These are phyloP conservation scores for Nasonia giraulti DNA, from an alignment of 1,140 invertebrate species.

Conservation along the genomic window DNA sequence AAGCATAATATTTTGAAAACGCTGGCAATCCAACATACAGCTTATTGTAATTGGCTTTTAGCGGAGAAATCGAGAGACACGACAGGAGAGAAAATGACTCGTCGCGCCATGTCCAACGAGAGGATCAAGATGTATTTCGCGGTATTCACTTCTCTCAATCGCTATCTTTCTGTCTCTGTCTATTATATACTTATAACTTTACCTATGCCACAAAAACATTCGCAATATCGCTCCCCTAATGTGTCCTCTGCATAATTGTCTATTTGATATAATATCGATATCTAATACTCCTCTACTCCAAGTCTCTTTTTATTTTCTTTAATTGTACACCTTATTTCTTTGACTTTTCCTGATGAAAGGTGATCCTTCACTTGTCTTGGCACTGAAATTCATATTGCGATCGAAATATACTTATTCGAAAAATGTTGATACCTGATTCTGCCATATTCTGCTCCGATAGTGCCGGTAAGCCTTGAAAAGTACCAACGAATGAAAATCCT, in stretches of 20 bases:
- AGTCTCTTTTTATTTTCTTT: not conserved
- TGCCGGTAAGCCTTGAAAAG: too few species aligned
- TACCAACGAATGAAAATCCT: too few species aligned
- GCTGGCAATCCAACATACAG: not conserved
- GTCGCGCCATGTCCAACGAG: constrained; percentile 91
- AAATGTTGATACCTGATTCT: too few species aligned
- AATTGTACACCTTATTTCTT: not conserved
- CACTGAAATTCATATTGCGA: too few species aligned
- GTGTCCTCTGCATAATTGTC: not conserved
- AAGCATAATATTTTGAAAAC: constrained; percentile 37
- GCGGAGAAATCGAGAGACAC: constrained; percentile 75
- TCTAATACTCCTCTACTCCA: not conserved
- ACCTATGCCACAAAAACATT: too few species aligned
- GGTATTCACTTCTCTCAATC: constrained; percentile 75
- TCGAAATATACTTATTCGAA: too few species aligned
- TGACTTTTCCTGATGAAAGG: too few species aligned
- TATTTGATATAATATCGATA: not conserved
- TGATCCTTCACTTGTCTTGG: too few species aligned
- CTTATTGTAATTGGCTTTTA: constrained; percentile 64
- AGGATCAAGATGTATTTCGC: constrained; percentile 96
- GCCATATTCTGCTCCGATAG: too few species aligned
- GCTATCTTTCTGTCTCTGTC: constrained; percentile 5
- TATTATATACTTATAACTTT: too few species aligned
- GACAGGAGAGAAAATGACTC: constrained; percentile 81
- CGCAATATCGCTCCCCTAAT: too few species aligned